Base-by-base conservation (phyloP, 2,888 invertebrate species). In the Morpho deidamia region DNA sequence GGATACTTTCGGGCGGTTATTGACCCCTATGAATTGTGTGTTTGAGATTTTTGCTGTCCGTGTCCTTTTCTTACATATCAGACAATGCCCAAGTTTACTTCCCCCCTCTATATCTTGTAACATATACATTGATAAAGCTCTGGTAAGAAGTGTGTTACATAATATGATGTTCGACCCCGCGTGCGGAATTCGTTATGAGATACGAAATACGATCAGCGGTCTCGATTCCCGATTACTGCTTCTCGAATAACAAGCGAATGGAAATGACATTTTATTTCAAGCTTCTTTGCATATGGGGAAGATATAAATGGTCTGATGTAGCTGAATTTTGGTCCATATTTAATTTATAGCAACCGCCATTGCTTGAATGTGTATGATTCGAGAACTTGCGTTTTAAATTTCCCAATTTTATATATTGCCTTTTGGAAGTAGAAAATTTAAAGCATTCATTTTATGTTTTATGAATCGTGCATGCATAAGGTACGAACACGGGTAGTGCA, bases 261-360 rank as follows among this genome's bases (percentile, higher is more conserved):
- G 47, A 47, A 47, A 47, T 47, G 47, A 47, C 47, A 39, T 47
- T 39, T 47, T 47, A 47, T 47, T 47, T 47, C 47, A 47, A 47
- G 39, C 47, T 38, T 32, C 47, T 47, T 40, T 47, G 47, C 47
- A 47, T 47, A 47, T 7, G 33, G 39, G 39, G 32, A 40, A 40
- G 32, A 47, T 47, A 47, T 46, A 32, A 47, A 32, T 33, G 32
- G 11, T 38, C 23, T 7, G 39, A 39, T 39, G 47, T 47, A 40
- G 32, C 47, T 3, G 40, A 11, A 33, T 32, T 10, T 12, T 14
- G 33, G 39, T 32, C 14, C 11, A 38, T 11, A 47, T 47, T 38
- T 47, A 32, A 47, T 47, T 47, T 47, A 39, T 47, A 32, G 33
- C 32, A 39, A 11, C 11, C 23, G 37, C 14, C 45, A 14, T 10